Evolutionary conservation across 1,140 invertebrate species (phyloP), one percentile per base, ranked within the genome.

Genomic region (Drosophila nigromelanica): DNA sequence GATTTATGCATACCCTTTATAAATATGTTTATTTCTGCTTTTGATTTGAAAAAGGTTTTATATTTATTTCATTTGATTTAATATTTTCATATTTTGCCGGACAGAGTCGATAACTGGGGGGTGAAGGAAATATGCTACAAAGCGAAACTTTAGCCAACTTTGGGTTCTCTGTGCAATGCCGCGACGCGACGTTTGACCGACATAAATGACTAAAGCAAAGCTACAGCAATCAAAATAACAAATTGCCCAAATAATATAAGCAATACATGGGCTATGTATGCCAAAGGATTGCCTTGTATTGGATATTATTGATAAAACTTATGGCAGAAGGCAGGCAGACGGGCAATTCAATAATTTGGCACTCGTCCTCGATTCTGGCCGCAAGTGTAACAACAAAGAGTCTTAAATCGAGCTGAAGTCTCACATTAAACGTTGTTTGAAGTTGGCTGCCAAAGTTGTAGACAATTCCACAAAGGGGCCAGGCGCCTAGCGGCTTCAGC

Each of bases 241-340:
- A 80, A 86, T 71, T 80, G 42, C 51, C 60, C 45, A 67, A 78
- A 83, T 70, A 52, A 76, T 27, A 62, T 14, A 51, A 40, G 30
- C 43, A 58, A 40, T 69, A 40, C 14, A 48, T 43, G 64, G 42
- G n/a, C 42, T 55, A 21, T 27, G 52, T 27, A 10, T 27, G 52
- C 54, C 12, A 68, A 73, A 78, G 71, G 73, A 73, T 71, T 73
- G 76, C 75, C 78, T 89, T 85, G 72, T 71, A 81, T 86, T 86
- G 80, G 78, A 86, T 90, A 79, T 81, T 90, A 90, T 90, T 90
- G 86, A 90, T 90, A 90, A 90, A 90, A 90, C 86, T 90, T 89
- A 64, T 81, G 56, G 52, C 78, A 45, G 24, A 68, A 40, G 33
- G 5, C 6, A 21, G 50, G 11, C 21, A 54, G 18, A 5, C 51